Evolutionary conservation across 1,140 invertebrate species (phyloP), one percentile per base, ranked within the genome.

Genomic region (Drosophila saltans): DNA sequence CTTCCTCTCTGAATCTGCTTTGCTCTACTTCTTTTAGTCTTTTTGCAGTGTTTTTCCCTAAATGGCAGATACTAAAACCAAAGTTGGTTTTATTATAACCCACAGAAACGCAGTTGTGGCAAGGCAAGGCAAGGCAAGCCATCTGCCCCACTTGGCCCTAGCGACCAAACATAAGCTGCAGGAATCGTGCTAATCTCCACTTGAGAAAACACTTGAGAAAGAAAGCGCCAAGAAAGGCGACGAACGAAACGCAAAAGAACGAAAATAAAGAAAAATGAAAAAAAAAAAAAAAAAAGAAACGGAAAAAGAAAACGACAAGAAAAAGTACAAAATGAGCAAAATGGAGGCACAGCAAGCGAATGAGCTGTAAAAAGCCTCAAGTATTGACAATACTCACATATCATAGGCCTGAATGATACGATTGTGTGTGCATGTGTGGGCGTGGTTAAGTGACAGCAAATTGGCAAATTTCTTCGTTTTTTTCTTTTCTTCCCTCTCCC

Each of bases 281-380:
- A 62, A 16, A 62, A 16, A n/a, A 59, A 9, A 59, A 30, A 62
- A 16, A 62, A 16, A n/a, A 68, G 33, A 36, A 36, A 7, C 2
- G 6, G 61, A 68, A 79, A 55, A 48, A 21, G 10, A 36, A 21
- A 48, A 21, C 16, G 45, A 52, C 45, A 52, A 52, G 45, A 26
- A 26, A 52, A 52, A 52, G 45, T 52, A 52, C 45, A 52, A 52
- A 52, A 52, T 52, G 45, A 52, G 24, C 45, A 52, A 52, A 52
- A 52, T 52, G 45, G 9, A 9, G 45, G 45, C 16, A 16, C 16
- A 16, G 16, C 45, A 52, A 52, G 59, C 60, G 76, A 79, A 79
- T 88, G 83, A 89, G 84, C 83, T 88, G 83, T 84, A 88, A 88
- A 88, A 88, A 88, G 80, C 80, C 82, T 88, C 79, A 88, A 86